Conservation (phyloP, 2,888 invertebrate species). For the Agrotis segetum region DNA sequence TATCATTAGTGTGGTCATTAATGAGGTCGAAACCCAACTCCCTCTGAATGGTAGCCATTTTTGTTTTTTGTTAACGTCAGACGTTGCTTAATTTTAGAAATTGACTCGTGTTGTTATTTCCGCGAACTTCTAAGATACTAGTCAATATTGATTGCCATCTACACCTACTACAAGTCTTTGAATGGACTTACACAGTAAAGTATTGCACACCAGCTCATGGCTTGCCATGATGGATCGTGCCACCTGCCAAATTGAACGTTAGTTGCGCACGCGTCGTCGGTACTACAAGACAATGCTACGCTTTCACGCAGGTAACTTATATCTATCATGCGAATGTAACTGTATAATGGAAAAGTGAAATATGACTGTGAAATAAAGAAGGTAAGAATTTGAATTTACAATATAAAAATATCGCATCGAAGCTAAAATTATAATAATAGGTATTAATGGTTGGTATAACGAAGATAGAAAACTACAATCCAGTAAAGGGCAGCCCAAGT, state of each 20-base stretch:
- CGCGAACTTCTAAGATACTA: background rate
- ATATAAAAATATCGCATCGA: no score
- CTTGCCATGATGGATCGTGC: slow-evolving; percentile 38
- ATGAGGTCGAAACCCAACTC: no score
- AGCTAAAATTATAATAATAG: no score
- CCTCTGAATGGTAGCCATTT: no score
- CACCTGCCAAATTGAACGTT: slow-evolving; percentile 38
- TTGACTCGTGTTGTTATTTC: background rate
- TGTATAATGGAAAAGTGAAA: background rate
- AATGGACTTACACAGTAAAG: slow-evolving; percentile 4
- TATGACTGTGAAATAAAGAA: background rate
- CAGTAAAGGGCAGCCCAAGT: no score
- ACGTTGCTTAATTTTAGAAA: background rate
- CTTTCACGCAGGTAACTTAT: slow-evolving; percentile 14
- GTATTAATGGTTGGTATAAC: no score
- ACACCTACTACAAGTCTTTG: background rate
- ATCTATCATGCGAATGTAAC: background rate
- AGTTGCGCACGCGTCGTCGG: slow-evolving; percentile 23
- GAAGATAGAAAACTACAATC: no score
- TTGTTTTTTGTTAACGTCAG: background rate
- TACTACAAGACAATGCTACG: slow-evolving; percentile 12
- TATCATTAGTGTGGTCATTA: no score
- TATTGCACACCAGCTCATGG: slow-evolving; percentile 16
- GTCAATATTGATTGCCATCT: background rate
- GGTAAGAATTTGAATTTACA: no score